Evolutionary conservation across 2,797 vertebrate genomes (phyloP).

Genomic region (Chlorospingus semifuscus): DNA sequence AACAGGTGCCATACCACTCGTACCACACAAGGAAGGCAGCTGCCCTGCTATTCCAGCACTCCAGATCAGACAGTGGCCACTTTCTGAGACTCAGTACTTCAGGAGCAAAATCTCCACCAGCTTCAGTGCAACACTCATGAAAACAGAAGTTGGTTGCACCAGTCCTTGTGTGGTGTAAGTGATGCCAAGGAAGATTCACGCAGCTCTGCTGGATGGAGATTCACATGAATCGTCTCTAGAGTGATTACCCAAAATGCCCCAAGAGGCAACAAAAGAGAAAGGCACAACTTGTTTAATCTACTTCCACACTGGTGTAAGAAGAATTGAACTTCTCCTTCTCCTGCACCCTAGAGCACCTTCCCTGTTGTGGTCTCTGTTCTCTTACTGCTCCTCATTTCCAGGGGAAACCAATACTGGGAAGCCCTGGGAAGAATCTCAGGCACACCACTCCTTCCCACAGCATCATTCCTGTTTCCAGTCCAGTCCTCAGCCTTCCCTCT

Average conservation of each 20-base stretch:
- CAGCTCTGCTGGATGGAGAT: background rate
- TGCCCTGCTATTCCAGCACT: background rate
- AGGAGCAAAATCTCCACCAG: background rate
- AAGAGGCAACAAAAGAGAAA: background rate
- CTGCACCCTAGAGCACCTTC: background rate
- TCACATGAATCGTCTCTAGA: background rate
- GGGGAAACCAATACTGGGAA: background rate
- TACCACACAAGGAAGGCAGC: background rate
- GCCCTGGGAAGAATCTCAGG: background rate
- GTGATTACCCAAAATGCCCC: background rate
- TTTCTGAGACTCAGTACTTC: background rate
- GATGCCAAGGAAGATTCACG: background rate
- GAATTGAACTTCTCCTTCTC: background rate
- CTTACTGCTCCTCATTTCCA: background rate
- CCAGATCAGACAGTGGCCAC: background rate
- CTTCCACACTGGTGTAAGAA: background rate
- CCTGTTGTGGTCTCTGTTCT: background rate
- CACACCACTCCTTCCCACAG: background rate
- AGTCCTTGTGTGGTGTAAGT: background rate
- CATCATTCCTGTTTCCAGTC: background rate
- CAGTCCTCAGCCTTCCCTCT: background rate
- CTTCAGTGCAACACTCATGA: background rate
- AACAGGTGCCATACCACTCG: accelerated
- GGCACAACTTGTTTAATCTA: background rate
- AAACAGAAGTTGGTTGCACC: background rate